Evolutionary conservation across 2,797 vertebrate genomes (phyloP), one percentile per base, ranked within the genome.

Genomic region (Eurystomus glaucurus): DNA sequence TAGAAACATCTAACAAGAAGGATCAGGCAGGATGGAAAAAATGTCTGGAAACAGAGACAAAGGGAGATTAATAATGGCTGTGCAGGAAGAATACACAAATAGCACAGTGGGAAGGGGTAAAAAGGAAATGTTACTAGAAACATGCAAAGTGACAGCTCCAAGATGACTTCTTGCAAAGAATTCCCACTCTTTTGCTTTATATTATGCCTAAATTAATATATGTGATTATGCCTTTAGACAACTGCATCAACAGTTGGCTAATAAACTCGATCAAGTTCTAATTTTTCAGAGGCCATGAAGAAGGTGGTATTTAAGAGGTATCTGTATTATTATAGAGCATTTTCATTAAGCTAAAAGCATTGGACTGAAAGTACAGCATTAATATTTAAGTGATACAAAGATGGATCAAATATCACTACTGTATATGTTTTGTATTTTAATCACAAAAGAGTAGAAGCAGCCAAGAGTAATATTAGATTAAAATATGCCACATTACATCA

Each of bases 311-410:
- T 92, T 58, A 84, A 87, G 39, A 91, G 29, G 15, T 52, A 77
- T 31, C 68, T 82, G 4, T 69, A 74, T 54, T 69, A 58, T 50
- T 61, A 86, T 2, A 74, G 12, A 61, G 29, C 5, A 43, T 74
- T 90, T 95, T 90, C 88, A 97, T 92, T 94, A 90, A 88, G 61
- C 61, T 94, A 83, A 93, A 96, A 95, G 79, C 71, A 81, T 0
- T 77, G 26, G 31, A 57, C 14, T 51, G 64, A 39, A 85, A 80
- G 50, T 8, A 66, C 15, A 23, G 54, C 51, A 96, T 81, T 72
- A 79, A 39, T 85, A 71, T 88, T 82, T 80, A 71, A 3, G 7
- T 2, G 8, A 65, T 7, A 75, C 26, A 92, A 82, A 35, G 15
- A 70, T 39, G 71, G 68, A 78, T 88, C 60, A 82, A 82, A 16